phyloP scores from a whole-genome alignment of 2,888 invertebrate species.

The Melipona bicolor region DNA sequence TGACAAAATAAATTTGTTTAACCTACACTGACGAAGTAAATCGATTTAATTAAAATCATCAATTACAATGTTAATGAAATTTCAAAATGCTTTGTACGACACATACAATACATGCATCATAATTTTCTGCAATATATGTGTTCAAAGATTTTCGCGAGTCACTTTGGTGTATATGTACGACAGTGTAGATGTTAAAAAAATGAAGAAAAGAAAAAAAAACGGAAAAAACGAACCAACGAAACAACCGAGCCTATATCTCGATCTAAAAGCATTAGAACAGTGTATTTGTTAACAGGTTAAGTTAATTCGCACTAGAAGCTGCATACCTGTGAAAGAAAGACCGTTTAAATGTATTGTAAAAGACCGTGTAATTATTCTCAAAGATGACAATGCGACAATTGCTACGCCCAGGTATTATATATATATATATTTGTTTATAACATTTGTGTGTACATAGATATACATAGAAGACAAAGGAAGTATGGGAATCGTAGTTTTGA shows the following conservation, averaged over 20 bases:
- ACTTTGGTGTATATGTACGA: not conserved
- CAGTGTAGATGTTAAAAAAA: not conserved
- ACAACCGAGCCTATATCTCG: slow-evolving; percentile 73
- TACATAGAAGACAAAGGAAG: not conserved
- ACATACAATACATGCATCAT: not conserved
- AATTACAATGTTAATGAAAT: not conserved
- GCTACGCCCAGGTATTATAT: slow-evolving; percentile 46
- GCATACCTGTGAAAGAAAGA: slow-evolving; percentile 81
- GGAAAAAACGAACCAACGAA: slow-evolving; percentile 16
- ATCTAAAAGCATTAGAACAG: slow-evolving; percentile 73
- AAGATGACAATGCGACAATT: slow-evolving; percentile 52
- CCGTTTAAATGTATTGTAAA: slow-evolving; percentile 66
- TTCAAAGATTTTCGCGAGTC: not conserved
- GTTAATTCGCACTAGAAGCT: slow-evolving; percentile 80
- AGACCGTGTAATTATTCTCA: slow-evolving; percentile 46
- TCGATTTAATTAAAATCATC: no score
- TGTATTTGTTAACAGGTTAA: slow-evolving; percentile 72
- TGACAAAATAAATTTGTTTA: no score
- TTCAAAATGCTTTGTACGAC: not conserved
- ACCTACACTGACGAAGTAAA: no score
- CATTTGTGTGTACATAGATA: slow-evolving; percentile 11
- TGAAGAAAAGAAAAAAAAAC: not conserved
- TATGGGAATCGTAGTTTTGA: slow-evolving; percentile 38
- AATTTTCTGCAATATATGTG: not conserved
- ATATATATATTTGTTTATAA: slow-evolving; percentile 45